phyloP scores from a whole-genome alignment of 2,888 invertebrate genomes.

The Odontocolon sp. region DNA sequence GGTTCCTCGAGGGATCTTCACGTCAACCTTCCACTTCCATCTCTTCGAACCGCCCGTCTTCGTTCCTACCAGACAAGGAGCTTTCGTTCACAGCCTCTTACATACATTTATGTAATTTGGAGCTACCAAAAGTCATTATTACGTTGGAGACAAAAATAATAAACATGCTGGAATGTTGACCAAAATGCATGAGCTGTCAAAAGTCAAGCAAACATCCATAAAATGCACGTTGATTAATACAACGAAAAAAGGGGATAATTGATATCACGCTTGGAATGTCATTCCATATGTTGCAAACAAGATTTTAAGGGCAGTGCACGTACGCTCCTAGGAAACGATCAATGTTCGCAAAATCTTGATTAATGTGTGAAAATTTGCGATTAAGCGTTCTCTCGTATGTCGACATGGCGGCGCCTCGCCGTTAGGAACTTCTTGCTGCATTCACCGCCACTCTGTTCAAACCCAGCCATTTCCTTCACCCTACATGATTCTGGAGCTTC shows the following conservation, averaged over 20 bases:
- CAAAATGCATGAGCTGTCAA: conserved; percentile 2
- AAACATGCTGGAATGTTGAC: too few species aligned
- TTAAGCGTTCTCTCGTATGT: conserved; percentile 48
- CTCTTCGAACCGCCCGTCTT: conserved; percentile 6
- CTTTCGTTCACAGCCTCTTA: background rate
- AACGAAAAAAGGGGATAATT: conserved; percentile 23
- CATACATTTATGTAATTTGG: background rate
- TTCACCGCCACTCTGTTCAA: conserved; percentile 33
- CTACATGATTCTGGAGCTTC: conserved; percentile 7
- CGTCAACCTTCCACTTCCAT: conserved; percentile 12
- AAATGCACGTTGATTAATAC: conserved; percentile 28
- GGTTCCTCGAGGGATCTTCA: conserved; percentile 21
- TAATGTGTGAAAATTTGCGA: conserved; percentile 56
- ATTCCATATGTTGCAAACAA: conserved; percentile 57
- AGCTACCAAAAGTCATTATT: background rate
- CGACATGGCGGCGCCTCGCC: conserved; percentile 22
- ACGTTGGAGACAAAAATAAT: too few species aligned
- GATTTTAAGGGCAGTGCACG: conserved; percentile 18
- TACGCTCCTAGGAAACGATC: conserved; percentile 31
- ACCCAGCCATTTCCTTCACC: conserved; percentile 44
- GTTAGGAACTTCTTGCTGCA: conserved; percentile 48
- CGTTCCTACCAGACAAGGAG: conserved; percentile 2
- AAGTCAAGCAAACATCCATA: background rate
- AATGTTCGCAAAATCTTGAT: conserved; percentile 54
- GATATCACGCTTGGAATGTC: conserved; percentile 39